A percentile compares a stretch with the other conserved stretches of the same genome.
phyloP scores from a whole-genome alignment of 2,113 vertebrate genomes.

The Anas platyrhynchos region DNA sequence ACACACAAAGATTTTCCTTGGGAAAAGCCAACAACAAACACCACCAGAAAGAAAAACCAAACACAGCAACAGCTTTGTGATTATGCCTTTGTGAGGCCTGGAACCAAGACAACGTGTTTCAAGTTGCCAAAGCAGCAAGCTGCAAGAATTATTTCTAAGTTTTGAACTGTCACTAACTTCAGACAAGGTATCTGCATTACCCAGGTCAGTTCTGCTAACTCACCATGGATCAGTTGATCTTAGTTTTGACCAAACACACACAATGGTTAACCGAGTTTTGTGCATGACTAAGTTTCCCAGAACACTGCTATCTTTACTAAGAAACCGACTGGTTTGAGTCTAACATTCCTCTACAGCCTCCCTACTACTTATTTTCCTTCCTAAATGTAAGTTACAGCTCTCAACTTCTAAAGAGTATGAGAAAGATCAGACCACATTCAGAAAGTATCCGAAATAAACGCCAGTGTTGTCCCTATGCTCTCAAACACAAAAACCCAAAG shows the following conservation, averaged over 20 bases:
- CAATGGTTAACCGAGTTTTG: fast-evolving
- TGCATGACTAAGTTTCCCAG: fast-evolving
- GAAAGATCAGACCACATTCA: not conserved
- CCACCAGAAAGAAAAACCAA: not conserved
- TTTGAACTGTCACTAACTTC: not conserved
- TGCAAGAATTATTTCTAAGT: not conserved
- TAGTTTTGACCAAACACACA: not conserved
- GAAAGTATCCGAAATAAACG: not conserved
- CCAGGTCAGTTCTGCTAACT: not conserved
- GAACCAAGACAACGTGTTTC: not conserved
- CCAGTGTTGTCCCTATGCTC: not conserved
- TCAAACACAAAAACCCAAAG: not conserved
- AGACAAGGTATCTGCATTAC: not conserved
- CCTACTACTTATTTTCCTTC: not conserved
- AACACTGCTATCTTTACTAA: not conserved
- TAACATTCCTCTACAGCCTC: not conserved
- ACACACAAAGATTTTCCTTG: not conserved
- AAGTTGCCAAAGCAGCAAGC: not conserved
- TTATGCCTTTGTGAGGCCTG: not conserved
- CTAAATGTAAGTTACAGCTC: not conserved
- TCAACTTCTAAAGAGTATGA: not conserved
- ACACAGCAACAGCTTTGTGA: not conserved
- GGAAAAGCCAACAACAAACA: not conserved
- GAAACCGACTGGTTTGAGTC: not conserved
- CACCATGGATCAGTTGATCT: fast-evolving